Evolutionary conservation across 1,140 invertebrate genomes (phyloP), one percentile per base, ranked within the genome.

Genomic region (Phenacoccus solenopsis): DNA sequence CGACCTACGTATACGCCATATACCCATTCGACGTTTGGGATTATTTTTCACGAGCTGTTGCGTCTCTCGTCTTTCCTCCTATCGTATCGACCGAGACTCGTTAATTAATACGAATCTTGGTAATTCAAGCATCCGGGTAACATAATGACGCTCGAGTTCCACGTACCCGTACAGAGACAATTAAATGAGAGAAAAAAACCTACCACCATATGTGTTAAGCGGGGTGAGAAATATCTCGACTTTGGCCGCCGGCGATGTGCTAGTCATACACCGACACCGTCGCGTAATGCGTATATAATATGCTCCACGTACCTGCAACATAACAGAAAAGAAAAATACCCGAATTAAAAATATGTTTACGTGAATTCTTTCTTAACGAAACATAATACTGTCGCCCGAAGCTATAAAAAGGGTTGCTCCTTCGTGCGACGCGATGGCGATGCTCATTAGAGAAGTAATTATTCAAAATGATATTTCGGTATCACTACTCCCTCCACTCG

Each of bases 111-210:
- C 3, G 16, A n/a, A n/a, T n/a, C n/a, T n/a, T n/a, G 38, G 38
- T 49, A 49, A 49, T 49, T 49, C 38, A 49, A 49, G 38, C 38
- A 49, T 49, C 38, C 38, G 38, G 38, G 38, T 49, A 49, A n/a
- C 38, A 49, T 49, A 49, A 49, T 49, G 38, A 49, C 20, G n/a
- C n/a, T n/a, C n/a, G 38, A 49, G 38, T 49, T 49, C 16, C 38
- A 32, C 13, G 30, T 32, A 32, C 30, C 30, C 30, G 30, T 32
- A 32, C 30, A 13, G 13, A 49, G 3, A 49, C 38, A 49, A 49
- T 49, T 49, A 49, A 32, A 49, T 49, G 16, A 4, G 20, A n/a
- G 13, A 49, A 49, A 49, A 49, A 49, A 49, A 49, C 38, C 13
- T 49, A 49, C 38, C 38, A 49, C 38, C 38, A 49, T 49, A 49